Evolutionary conservation across 2,113 vertebrate genomes (phyloP), one percentile per base, ranked within the genome.

Genomic region (Otis tarda): DNA sequence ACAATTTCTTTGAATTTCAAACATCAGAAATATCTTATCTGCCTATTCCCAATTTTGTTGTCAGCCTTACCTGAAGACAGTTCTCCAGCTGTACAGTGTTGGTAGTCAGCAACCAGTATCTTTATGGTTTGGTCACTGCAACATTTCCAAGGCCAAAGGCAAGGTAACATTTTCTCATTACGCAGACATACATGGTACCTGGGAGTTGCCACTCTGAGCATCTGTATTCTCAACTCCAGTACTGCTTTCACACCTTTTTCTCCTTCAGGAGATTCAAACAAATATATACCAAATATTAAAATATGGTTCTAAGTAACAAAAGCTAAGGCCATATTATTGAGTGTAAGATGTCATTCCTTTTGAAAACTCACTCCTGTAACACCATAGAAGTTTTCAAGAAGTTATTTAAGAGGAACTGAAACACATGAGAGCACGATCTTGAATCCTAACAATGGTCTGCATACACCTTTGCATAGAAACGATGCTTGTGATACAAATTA

Each of bases 121-220:
- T 55, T 64, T 5, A 43, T 7, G 14, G 14, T 31, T 67, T 65
- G 9, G 39, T 41, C 77, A 79, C 10, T 15, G 14, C 14, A 64
- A 4, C 12, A 14, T 31, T 68, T 35, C 37, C 22, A 45, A 78
- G 14, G 22, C 53, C 23, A 12, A 6, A 23, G 23, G 9, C 45
- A 79, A 68, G 24, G 45, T 0, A 0, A 23, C 8, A 17, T 14
- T 83, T 65, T 24, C 41, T 70, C 25, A 50, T 19, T 21, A 31
- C 27, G n/a, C 7, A 83, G 28, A 77, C 6, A 55, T 5, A 24
- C 0, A 0, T 2, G 6, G 3, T 37, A 65, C 33, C 27, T 24
- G 13, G 14, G 7, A 81, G 47, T 3, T 82, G 25, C 16, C 49
- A 9, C 33, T 56, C 43, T 16, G 22, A 77, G 56, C 10, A 45